Evolutionary conservation across 2,797 vertebrate species (phyloP).

Genomic region (Aratinga solstitialis): DNA sequence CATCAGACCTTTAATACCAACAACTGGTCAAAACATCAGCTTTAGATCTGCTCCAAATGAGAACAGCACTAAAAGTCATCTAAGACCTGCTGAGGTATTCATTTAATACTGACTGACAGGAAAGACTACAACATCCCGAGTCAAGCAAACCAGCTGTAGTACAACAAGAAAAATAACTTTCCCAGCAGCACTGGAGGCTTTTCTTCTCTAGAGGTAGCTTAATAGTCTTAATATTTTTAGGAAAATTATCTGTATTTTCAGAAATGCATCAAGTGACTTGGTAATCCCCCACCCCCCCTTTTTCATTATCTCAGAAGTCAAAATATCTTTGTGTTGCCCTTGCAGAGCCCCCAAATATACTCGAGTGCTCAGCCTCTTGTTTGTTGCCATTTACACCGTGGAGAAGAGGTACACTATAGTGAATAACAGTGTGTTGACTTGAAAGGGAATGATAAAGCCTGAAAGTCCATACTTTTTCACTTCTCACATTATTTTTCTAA

Average conservation of each 20-base stretch:
- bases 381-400: background rate
- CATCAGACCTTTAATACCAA: background rate
- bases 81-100: background rate
- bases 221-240: background rate
- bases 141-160: background rate
- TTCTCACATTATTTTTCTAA: constrained; percentile 17
- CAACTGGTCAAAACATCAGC: constrained; percentile 36
- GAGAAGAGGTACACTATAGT: background rate
- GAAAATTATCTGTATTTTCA: background rate
- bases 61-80: constrained; percentile 4
- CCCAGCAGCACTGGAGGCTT: background rate
- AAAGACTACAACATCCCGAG: background rate
- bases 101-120: background rate
- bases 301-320: background rate
- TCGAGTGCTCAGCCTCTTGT: background rate
- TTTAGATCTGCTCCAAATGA: constrained; percentile 5
- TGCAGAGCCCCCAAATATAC: background rate
- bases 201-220: background rate
- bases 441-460: background rate
- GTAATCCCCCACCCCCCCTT: background rate
- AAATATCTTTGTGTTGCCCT: background rate
- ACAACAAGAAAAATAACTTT: background rate
- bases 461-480: background rate
- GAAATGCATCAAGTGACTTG: background rate
- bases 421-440: background rate